Conservation (phyloP, 92 coral and sea anemone species). For the Meandrina meandrites region DNA sequence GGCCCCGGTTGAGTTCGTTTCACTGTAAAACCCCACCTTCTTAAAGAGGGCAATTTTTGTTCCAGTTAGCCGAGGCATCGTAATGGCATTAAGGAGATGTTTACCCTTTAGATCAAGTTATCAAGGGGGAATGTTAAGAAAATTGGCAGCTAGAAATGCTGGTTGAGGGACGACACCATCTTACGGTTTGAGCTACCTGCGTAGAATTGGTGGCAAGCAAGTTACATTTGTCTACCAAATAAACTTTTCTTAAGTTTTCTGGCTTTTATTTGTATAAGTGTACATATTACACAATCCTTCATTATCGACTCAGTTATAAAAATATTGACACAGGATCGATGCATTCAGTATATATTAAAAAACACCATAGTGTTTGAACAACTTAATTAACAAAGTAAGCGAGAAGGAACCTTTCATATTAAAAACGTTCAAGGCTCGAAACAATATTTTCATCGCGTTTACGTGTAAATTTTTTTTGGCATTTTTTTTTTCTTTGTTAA, state of each 20-base stretch:
- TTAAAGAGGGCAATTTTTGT: too few species aligned
- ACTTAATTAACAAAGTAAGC: background rate
- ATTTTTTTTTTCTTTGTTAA: background rate
- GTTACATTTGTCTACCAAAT: background rate
- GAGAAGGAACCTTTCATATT: background rate
- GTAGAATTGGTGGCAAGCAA: too few species aligned
- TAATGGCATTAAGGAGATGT: too few species aligned
- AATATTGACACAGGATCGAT: constrained; percentile 42
- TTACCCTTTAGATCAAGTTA: too few species aligned
- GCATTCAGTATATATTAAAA: constrained; percentile 34
- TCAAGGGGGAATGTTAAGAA: too few species aligned
- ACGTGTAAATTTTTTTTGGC: background rate
- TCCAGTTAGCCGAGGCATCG: too few species aligned
- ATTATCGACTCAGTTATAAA: constrained; percentile 32
- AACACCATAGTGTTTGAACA: constrained; percentile 26
- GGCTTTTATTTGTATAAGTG: constrained; percentile 36
- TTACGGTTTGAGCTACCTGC: too few species aligned
- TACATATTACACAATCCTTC: constrained; percentile 28
- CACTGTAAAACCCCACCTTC: too few species aligned
- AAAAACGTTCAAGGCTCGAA: background rate
- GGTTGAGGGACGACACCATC: too few species aligned
- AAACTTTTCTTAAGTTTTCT: background rate
- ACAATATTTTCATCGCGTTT: background rate
- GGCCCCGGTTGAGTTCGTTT: too few species aligned
- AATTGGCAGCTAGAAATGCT: too few species aligned